A percentile compares a stretch with the other conserved stretches of the same genome.
These are phyloP conservation scores for Sinhomidia bicolor DNA, from an alignment of 2,888 invertebrate genomes.

Conservation along the genomic window DNA sequence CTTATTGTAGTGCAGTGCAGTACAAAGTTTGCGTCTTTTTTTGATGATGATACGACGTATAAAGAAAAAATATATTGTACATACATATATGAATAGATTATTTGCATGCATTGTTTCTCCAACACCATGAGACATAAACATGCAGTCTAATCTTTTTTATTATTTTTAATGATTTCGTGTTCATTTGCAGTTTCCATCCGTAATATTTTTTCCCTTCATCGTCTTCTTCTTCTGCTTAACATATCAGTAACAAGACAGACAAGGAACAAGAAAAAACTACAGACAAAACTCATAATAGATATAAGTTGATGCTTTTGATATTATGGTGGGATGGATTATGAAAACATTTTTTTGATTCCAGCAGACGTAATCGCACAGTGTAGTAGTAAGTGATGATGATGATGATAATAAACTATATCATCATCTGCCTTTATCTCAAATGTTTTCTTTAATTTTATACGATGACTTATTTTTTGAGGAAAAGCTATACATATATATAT, in stretches of 20 bases:
- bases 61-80: not conserved
- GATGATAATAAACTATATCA: not conserved
- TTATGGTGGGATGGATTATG: too few relatives aligned
- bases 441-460: not conserved
- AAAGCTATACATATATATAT: too few relatives aligned
- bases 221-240: slow-evolving; percentile 4
- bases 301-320: too few relatives aligned
- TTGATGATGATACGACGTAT: not conserved
- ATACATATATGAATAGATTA: slow-evolving; percentile 4
- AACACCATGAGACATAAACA: slow-evolving; percentile 53
- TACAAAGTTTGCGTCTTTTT: slow-evolving; percentile 25
- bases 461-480: not conserved
- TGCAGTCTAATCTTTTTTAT: slow-evolving; percentile 51
- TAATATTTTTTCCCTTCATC: slow-evolving; percentile 25
- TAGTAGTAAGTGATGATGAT: too few relatives aligned
- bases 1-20: not conserved
- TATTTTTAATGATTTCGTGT: slow-evolving; percentile 67
- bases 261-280: not conserved
- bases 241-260: slow-evolving; percentile 1
- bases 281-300: not conserved
- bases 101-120: slow-evolving; percentile 63
- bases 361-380: too few relatives aligned
- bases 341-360: too few relatives aligned
- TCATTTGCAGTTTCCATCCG: slow-evolving; percentile 60
- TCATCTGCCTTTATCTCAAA: not conserved